phyloP scores from a whole-genome alignment of 2,113 vertebrate genomes.

The Serilophus lunatus region DNA sequence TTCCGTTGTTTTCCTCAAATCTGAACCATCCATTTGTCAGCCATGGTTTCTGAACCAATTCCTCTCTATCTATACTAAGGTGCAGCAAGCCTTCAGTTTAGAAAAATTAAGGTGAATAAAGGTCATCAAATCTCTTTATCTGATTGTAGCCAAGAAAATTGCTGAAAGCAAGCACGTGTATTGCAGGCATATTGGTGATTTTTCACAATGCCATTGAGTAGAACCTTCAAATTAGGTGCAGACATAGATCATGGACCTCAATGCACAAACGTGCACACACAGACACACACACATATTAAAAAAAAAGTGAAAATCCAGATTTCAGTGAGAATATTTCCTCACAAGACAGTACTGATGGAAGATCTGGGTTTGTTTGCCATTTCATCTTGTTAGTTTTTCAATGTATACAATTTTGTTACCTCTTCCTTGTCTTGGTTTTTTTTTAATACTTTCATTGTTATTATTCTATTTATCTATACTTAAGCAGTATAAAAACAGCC shows the following conservation, averaged over 20 bases:
- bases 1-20: background rate
- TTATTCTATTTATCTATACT: background rate
- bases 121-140: constrained; percentile 22
- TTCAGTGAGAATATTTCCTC: background rate
- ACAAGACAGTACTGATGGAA: background rate
- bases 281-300: rapidly evolving
- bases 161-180: constrained; percentile 15
- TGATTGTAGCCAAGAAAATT: constrained; percentile 34
- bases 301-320: background rate
- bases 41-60: background rate
- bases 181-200: background rate
- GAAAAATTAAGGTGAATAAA: constrained; percentile 46
- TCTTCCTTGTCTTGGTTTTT: background rate
- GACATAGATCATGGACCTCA: constrained; percentile 19
- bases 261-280: rapidly evolving
- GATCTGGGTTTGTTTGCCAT: background rate
- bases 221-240: constrained; percentile 23
- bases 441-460: background rate
- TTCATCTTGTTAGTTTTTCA: background rate
- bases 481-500: background rate
- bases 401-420: background rate
- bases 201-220: constrained; percentile 31
- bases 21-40: background rate
- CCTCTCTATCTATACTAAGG: background rate
- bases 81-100: constrained; percentile 1